Evolutionary conservation across 2,888 invertebrate genomes (phyloP).

Genomic region (Dynastes maya): DNA sequence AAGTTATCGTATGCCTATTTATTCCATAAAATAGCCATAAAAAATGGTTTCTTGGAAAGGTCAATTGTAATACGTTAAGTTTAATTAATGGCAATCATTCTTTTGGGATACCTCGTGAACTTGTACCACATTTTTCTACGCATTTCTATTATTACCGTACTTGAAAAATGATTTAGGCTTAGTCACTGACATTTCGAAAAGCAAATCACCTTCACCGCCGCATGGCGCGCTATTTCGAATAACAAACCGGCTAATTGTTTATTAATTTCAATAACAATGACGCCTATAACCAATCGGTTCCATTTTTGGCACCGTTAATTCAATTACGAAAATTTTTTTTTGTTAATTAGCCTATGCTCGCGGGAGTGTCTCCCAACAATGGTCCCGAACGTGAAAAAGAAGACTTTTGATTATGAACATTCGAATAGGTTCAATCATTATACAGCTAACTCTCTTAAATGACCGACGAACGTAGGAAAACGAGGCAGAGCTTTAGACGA

Average conservation of each 20-base stretch:
- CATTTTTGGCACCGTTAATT: constrained; percentile 45
- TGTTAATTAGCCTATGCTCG: constrained; percentile 38
- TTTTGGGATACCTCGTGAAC: neutral
- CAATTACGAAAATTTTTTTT: constrained; percentile 33
- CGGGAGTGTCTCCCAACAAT: constrained; percentile 49
- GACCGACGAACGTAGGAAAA: constrained; percentile 4
- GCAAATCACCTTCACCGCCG: constrained; percentile 34
- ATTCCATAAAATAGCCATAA: no score
- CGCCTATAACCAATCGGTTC: constrained; percentile 45
- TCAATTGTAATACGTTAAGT: no score
- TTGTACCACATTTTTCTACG: constrained; percentile 37
- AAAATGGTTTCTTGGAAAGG: no score
- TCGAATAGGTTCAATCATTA: constrained; percentile 50
- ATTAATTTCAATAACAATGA: constrained; percentile 42
- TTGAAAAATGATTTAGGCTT: constrained; percentile 24
- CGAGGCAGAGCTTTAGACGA: constrained; percentile 9
- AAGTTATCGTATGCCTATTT: no score
- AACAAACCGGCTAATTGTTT: constrained; percentile 42
- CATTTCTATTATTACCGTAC: constrained; percentile 8
- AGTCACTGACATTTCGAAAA: constrained; percentile 40
- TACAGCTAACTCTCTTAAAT: constrained; percentile 45
- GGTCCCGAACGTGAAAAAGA: constrained; percentile 20
- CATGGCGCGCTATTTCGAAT: constrained; percentile 19
- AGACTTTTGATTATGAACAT: constrained; percentile 36
- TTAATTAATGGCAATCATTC: no score